phyloP scores from a whole-genome alignment of 2,888 invertebrate genomes.

The Ennomos erosarius region DNA sequence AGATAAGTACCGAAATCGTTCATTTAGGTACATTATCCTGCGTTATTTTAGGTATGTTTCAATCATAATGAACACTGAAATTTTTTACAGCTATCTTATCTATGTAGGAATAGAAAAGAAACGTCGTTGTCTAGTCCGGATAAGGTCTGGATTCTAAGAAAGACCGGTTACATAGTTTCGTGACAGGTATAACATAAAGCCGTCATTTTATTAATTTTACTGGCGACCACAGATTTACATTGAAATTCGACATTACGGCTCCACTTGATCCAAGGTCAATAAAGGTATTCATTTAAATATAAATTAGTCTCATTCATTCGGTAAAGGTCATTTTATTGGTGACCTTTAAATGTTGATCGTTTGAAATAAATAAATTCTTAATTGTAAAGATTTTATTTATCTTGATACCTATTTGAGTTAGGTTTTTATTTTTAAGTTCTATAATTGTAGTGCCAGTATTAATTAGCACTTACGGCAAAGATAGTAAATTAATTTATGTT shows the following conservation, averaged over 20 bases:
- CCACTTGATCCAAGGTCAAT: constrained; percentile 26
- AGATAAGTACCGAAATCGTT: too few species aligned
- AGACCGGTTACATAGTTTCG: constrained; percentile 27
- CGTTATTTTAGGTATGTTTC: constrained; percentile 1
- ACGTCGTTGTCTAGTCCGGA: too few species aligned
- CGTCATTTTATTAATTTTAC: constrained; percentile 9
- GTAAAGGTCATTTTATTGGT: constrained; percentile 31
- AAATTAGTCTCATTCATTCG: constrained; percentile 37
- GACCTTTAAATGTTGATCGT: constrained; percentile 17
- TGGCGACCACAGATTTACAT: constrained; percentile 14
- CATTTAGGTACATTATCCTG: too few species aligned
- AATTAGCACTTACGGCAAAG: neutral
- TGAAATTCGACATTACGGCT: constrained; percentile 26
- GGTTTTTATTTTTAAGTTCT: too few species aligned
- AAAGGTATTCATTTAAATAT: constrained; percentile 34
- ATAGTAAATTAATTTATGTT: too few species aligned
- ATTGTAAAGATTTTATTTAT: too few species aligned
- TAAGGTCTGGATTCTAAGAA: constrained; percentile 25
- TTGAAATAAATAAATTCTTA: too few species aligned
- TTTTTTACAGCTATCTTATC: constrained; percentile 14
- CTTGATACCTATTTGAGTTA: too few species aligned
- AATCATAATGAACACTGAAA: neutral
- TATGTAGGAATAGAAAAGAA: constrained; percentile 14
- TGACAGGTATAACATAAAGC: constrained; percentile 13
- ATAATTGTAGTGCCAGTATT: too few species aligned